These are phyloP conservation scores for Cataglyphis rosenhaueri DNA, from an alignment of 2,888 invertebrate genomes.

Conservation along the genomic window DNA sequence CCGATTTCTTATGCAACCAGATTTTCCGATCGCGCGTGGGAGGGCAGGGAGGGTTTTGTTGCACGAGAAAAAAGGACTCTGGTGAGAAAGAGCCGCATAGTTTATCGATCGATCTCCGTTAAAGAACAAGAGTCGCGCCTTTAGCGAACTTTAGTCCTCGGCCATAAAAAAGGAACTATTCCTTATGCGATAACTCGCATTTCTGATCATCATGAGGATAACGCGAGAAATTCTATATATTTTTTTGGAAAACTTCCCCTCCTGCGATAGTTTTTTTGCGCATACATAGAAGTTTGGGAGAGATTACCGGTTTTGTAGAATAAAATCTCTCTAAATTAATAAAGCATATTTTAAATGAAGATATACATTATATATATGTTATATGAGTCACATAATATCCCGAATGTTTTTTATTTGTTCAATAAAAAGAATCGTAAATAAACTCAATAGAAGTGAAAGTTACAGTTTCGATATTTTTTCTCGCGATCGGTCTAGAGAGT, in stretches of 20 bases:
- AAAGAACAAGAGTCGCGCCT: conserved; percentile 16
- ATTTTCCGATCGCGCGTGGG: conserved; percentile 14
- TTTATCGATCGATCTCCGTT: conserved; percentile 43
- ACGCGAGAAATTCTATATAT: conserved; percentile 38
- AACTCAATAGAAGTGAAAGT: background rate
- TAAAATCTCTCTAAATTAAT: background rate
- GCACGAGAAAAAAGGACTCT: conserved; percentile 22
- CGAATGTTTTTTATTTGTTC: background rate
- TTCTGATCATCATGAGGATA: background rate
- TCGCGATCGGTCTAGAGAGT: background rate
- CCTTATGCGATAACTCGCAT: conserved; percentile 22
- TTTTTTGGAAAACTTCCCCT: background rate
- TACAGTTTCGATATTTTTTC: conserved; percentile 27
- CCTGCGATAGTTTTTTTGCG: background rate
- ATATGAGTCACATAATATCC: background rate
- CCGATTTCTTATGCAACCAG: conserved; percentile 37
- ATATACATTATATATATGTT: background rate
- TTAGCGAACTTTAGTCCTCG: conserved; percentile 10
- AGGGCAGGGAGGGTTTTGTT: background rate
- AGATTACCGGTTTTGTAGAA: background rate
- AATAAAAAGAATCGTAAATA: background rate
- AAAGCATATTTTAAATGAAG: background rate
- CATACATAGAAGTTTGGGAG: background rate
- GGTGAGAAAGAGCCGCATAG: conserved; percentile 35
- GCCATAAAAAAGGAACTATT: conserved; percentile 17